Evolutionary conservation across 2,797 vertebrate genomes (phyloP).

Genomic region (Sebastiscus albofasciatus): DNA sequence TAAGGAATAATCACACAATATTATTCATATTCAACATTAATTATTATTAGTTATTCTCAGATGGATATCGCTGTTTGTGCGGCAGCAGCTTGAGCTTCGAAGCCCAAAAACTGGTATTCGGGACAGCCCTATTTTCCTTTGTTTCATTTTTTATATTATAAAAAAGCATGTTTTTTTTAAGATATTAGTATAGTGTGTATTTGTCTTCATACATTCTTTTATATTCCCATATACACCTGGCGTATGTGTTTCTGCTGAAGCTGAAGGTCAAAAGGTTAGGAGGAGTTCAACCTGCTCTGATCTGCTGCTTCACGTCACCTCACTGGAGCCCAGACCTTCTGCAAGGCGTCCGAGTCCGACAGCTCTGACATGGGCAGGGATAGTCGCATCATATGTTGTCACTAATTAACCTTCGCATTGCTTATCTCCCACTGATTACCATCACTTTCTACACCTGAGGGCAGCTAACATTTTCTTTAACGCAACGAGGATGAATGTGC

Average conservation of each 20-base stretch:
- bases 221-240: conserved; percentile 24
- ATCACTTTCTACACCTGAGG: conserved; percentile 10
- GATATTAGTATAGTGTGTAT: conserved; percentile 46
- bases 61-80: too few relatives aligned
- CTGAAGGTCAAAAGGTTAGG: not conserved
- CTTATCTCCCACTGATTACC: not conserved
- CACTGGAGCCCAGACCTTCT: conserved; percentile 60
- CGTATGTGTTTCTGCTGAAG: conserved; percentile 24
- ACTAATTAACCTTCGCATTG: conserved; percentile 37
- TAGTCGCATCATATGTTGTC: conserved; percentile 33
- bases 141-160: conserved; percentile 36
- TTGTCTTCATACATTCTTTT: conserved; percentile 35
- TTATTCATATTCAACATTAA: too few relatives aligned
- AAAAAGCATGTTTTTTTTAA: conserved; percentile 45
- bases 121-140: too few relatives aligned
- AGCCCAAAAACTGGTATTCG: too few relatives aligned
- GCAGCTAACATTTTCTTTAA: conserved; percentile 27
- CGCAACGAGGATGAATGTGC: not conserved
- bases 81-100: too few relatives aligned
- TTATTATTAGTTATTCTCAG: too few relatives aligned
- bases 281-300: conserved; percentile 16
- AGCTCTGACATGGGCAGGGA: conserved; percentile 56
- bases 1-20: too few relatives aligned
- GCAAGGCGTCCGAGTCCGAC: conserved; percentile 27
- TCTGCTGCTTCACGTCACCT: conserved; percentile 41